Evolutionary conservation across 2,113 vertebrate species (phyloP), one percentile per base, ranked within the genome.

Genomic region (Rhagologus leucostigma): DNA sequence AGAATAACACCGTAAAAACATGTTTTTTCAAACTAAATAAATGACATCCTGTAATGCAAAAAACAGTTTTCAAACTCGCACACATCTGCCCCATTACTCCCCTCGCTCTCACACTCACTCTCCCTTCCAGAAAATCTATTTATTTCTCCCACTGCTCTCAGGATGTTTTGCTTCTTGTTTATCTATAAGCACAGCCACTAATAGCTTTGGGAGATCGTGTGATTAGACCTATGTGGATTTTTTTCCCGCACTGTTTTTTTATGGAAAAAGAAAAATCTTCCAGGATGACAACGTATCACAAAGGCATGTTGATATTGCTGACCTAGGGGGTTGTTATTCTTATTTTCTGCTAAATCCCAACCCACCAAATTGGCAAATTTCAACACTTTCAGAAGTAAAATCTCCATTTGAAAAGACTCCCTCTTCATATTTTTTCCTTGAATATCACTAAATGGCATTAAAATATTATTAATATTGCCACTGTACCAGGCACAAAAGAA

Each of bases 111-210:
- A 89, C 89, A 91, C 78, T 96, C 87, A 19, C 53, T 96, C 79
- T 89, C 49, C 88, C 73, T 68, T 84, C 94, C 90, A 95, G 71
- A 95, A 83, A 84, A 90, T 86, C 93, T 96, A 95, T 96, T 97
- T 96, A 96, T 95, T 96, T 89, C 93, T 95, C 92, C 90, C 95
- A 6, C 73, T 84, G 83, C 82, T 92, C 90, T 92, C 96, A 94
- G 95, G 95, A 96, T 95, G 95, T 96, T 96, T 96, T 96, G 90
- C 57, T 95, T 84, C 96, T 94, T 94, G 92, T 94, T 96, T 96
- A 92, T 95, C 96, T 94, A 75, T 33, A 74, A 56, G 83, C 32
- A 44, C 39, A 74, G 70, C 91, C 93, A 95, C 67, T 94, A 90
- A 89, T 88, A 96, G 83, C 86, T 94, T 67, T 68, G 83, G 83